Base-by-base conservation (phyloP, 2,113 vertebrate species). In the Xiphophorus couchianus region DNA sequence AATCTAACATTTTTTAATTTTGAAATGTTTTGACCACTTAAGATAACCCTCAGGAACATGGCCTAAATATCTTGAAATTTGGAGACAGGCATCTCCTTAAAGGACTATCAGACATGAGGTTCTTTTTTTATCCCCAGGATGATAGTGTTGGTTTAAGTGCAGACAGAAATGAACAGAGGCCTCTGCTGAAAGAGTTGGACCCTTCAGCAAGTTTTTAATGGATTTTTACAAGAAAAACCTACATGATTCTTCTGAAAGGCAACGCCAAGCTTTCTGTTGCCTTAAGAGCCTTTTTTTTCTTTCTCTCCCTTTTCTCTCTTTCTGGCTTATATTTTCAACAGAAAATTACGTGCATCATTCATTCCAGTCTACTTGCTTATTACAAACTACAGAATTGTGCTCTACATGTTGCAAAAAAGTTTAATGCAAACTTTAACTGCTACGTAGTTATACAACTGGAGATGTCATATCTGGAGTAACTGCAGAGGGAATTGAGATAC, bases 141-240 rank as follows among this genome's bases (percentile, higher is more conserved):
- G 76, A 51, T 89, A 79, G 87, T 90, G 83, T 78, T 27, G 68
- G 39, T 80, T 77, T 90, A 90, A 91, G 90, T 90, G 90, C 86
- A 83, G 58, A 30, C 74, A 65, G 44, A 89, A 74, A 78, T 78
- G 69, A 71, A 88, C 76, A 78, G 81, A 42, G 63, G 71, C 81
- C 74, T 22, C 25, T 10, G 70, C 77, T 80, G 80, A 88, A 82
- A 81, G 78, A 87, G 44, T 76, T 37, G 66, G 77, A 77, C 73
- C 82, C 91, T 90, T 88, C 81, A 84, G 89, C 74, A 62, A 81
- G 77, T 80, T 89, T 87, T 90, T 94, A 93, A 93, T 92, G 92
- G 86, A 67, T 87, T 89, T 86, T 86, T 84, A 85, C 83, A 89
- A 83, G 64, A 11, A 76, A 87, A 88, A 82, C 67, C 79, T 60